A percentile compares a stretch with the other conserved stretches of the same genome.
Evolutionary conservation across 30 jellyfish, hydroid and myxozoan species (phyloP).

Genomic region (Mastigias papua): DNA sequence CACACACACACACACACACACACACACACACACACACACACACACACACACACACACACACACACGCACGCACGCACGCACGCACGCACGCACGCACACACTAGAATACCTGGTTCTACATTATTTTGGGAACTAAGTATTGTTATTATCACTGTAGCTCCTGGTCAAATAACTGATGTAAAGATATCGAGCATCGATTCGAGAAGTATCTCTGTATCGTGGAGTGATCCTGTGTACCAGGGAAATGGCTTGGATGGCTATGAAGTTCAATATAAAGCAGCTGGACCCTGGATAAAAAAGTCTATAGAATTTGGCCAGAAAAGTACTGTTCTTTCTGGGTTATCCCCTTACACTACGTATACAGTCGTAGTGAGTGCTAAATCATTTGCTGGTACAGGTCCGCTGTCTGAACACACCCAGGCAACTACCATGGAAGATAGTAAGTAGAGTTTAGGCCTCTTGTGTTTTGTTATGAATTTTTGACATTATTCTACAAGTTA

Average conservation of each 20-base stretch:
- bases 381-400: constrained; percentile 85
- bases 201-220: constrained; percentile 51
- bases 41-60: no score
- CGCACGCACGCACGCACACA: no score
- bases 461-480: no score
- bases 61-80: no score
- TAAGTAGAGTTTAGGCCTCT: constrained; percentile 23
- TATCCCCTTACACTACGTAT: constrained; percentile 81
- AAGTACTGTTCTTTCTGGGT: constrained; percentile 38
- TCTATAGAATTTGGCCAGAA: constrained; percentile 53
- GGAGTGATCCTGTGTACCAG: constrained; percentile 78
- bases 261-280: constrained; percentile 62
- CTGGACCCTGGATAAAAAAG: neutral
- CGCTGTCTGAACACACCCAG: constrained; percentile 67
- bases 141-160: constrained; percentile 55
- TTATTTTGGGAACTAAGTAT: no score
- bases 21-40: no score
- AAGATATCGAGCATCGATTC: constrained; percentile 53
- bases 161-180: constrained; percentile 62
- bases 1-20: no score
- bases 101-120: no score
- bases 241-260: constrained; percentile 93
- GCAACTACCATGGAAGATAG: constrained; percentile 86
- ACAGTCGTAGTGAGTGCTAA: constrained; percentile 75
- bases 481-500: no score